Percentiles rank a stretch among this genome's conserved stretches.
Evolutionary conservation across 1,140 invertebrate genomes (phyloP).

Genomic region (Trachymyrmex septentrionalis): DNA sequence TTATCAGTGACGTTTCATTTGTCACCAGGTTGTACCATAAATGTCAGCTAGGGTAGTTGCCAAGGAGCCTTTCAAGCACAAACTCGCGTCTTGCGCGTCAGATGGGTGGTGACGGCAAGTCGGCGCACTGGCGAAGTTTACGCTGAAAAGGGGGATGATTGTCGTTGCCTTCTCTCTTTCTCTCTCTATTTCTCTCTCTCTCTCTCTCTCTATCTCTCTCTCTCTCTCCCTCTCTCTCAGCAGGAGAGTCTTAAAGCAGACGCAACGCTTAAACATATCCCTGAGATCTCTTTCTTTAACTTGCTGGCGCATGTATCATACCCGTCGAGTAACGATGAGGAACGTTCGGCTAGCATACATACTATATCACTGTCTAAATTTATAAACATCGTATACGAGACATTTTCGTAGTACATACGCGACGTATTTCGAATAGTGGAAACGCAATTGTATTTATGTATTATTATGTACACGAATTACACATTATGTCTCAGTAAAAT

Average conservation of each 20-base stretch:
- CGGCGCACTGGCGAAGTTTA: slow-evolving; percentile 74
- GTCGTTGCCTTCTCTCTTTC: slow-evolving; percentile 12
- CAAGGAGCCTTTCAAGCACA: slow-evolving; percentile 62
- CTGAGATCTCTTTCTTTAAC: slow-evolving; percentile 68
- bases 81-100: slow-evolving; percentile 74
- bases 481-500: neutral
- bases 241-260: slow-evolving; percentile 71
- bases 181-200: too few relatives aligned
- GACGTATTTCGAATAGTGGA: neutral
- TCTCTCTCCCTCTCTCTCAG: neutral
- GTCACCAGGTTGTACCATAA: slow-evolving; percentile 82
- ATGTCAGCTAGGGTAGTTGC: slow-evolving; percentile 76
- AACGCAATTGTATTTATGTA: neutral
- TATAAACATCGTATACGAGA: slow-evolving; percentile 25
- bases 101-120: slow-evolving; percentile 64
- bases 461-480: neutral
- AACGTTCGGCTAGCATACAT: slow-evolving; percentile 14
- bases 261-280: slow-evolving; percentile 77
- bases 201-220: neutral
- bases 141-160: slow-evolving; percentile 50
- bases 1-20: slow-evolving; percentile 84
- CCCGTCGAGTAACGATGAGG: slow-evolving; percentile 8
- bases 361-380: slow-evolving; percentile 48
- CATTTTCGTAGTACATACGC: neutral
- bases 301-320: slow-evolving; percentile 8